Conservation (phyloP, 2,888 invertebrate species). For the Helleia helle region DNA sequence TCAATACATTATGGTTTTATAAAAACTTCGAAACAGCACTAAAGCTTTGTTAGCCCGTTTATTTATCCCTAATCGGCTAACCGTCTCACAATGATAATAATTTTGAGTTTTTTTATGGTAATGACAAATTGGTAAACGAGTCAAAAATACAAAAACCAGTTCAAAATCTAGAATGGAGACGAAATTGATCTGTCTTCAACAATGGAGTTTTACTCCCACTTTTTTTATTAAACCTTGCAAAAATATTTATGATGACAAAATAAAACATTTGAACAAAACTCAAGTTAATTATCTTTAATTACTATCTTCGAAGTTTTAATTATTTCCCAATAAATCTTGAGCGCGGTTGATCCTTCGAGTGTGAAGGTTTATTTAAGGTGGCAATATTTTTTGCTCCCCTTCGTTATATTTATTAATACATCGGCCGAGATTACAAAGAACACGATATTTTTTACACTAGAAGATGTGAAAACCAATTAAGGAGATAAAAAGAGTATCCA, state of each 20-base stretch:
- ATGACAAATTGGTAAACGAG: no score
- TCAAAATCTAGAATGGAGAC: no score
- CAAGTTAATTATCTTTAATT: conserved; percentile 43
- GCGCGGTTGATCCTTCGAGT: conserved; percentile 68
- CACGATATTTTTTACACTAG: conserved; percentile 72
- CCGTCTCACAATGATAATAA: no score
- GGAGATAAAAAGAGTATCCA: conserved; percentile 73
- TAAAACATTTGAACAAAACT: conserved; percentile 5
- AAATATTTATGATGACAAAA: background rate
- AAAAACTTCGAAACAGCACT: no score
- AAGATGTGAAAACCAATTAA: conserved; percentile 76
- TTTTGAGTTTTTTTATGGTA: no score
- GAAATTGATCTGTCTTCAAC: no score
- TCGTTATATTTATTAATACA: conserved; percentile 75
- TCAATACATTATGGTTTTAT: no score
- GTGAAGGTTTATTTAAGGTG: conserved; percentile 69
- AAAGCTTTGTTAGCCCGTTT: no score
- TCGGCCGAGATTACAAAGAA: conserved; percentile 73
- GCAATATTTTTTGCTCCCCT: conserved; percentile 66
- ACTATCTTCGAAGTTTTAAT: conserved; percentile 54
- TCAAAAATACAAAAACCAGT: no score
- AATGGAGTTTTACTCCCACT: no score
- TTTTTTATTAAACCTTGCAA: no score
- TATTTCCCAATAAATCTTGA: conserved; percentile 65
- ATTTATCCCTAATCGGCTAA: no score